Conservation (phyloP, 2,797 vertebrate species). For the Melanotaenia parkinsoni region DNA sequence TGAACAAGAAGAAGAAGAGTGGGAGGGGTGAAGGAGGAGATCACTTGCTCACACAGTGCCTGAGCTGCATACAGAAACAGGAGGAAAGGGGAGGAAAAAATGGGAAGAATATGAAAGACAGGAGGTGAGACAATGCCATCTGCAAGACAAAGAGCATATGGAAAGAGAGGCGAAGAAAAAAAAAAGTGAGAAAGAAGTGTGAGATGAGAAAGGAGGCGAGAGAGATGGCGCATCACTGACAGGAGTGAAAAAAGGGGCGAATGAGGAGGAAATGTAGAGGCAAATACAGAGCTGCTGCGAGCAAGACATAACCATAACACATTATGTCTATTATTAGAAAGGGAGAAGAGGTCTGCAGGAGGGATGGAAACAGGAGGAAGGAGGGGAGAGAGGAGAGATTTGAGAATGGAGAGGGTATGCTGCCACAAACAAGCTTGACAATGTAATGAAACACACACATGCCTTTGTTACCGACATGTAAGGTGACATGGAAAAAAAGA, state of each 20-base stretch:
- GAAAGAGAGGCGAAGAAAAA: constrained; percentile 16
- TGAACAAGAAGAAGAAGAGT: constrained; percentile 11
- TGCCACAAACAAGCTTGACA: constrained; percentile 17
- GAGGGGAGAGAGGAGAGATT: neutral
- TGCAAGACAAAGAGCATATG: constrained; percentile 38
- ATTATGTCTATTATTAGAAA: constrained; percentile 76
- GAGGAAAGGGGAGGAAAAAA: constrained; percentile 2
- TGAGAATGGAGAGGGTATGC: neutral
- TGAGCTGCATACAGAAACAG: constrained; percentile 9
- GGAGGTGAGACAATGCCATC: constrained; percentile 31
- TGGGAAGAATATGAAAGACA: constrained; percentile 3
- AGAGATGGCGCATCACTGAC: constrained; percentile 24
- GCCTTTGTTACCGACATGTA: neutral
- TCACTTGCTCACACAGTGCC: constrained; percentile 44
- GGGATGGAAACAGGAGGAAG: constrained; percentile 7
- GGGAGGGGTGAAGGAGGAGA: constrained; percentile 39
- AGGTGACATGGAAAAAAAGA: neutral
- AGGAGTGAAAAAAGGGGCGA: constrained; percentile 5
- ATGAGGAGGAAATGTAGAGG: neutral
- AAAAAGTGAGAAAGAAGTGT: constrained; percentile 26
- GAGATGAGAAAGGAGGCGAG: constrained; percentile 31
- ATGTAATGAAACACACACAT: constrained; percentile 8
- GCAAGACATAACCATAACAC: constrained; percentile 66
- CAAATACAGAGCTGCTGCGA: constrained; percentile 51
- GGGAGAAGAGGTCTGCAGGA: constrained; percentile 52